phyloP scores from a whole-genome alignment of 1,140 invertebrate species.

The Ganaspis sp. region DNA sequence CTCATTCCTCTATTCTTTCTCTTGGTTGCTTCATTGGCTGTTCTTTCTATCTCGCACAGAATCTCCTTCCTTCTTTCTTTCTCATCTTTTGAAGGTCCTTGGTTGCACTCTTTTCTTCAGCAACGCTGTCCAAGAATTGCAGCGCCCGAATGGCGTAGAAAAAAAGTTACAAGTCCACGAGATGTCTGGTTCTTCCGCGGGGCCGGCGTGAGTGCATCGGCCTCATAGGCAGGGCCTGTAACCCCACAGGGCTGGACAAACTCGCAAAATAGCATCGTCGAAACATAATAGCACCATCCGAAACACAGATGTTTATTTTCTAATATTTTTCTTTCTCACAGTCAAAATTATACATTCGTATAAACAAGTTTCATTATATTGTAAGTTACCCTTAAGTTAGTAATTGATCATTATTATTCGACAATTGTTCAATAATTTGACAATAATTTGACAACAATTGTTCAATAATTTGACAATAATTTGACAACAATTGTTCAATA shows the following conservation, averaged over 20 bases:
- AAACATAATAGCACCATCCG: too few relatives aligned
- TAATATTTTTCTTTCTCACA: too few relatives aligned
- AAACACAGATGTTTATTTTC: too few relatives aligned
- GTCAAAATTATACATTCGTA: too few relatives aligned
- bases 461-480: too few relatives aligned
- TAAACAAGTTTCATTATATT: too few relatives aligned
- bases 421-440: too few relatives aligned
- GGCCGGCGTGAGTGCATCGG: slow-evolving; percentile 33
- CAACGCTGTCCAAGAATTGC: slow-evolving; percentile 24
- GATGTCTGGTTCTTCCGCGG: slow-evolving; percentile 42
- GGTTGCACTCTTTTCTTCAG: slow-evolving; percentile 32
- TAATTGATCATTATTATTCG: too few relatives aligned
- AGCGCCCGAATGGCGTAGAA: slow-evolving; percentile 26
- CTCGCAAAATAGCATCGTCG: slow-evolving; percentile 13
- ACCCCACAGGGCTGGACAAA: slow-evolving; percentile 28
- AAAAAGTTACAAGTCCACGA: slow-evolving; percentile 40
- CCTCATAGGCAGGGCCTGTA: slow-evolving; percentile 44
- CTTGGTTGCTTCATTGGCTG: not conserved
- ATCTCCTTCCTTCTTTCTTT: slow-evolving; percentile 26
- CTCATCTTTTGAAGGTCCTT: slow-evolving; percentile 3
- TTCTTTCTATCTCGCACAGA: slow-evolving; percentile 15
- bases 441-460: too few relatives aligned
- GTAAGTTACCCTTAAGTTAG: too few relatives aligned
- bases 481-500: too few relatives aligned
- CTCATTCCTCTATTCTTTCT: slow-evolving; percentile 21